phyloP scores from a whole-genome alignment of 2,113 vertebrate species.

The Rhinoptilus africanus region DNA sequence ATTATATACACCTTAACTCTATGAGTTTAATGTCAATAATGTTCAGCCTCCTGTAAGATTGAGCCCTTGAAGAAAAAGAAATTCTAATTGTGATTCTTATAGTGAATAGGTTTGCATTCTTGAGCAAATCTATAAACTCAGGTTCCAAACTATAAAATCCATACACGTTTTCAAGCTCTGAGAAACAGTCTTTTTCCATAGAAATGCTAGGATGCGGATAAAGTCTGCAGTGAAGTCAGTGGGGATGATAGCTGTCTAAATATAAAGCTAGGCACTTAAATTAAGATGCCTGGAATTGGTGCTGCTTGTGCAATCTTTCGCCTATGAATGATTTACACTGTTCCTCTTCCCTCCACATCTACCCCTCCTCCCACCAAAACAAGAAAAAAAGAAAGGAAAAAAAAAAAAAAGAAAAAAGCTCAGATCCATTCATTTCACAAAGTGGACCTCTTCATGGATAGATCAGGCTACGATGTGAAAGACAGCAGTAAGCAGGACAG shows the following conservation, averaged over 20 bases:
- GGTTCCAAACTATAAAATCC: slow-evolving; percentile 6
- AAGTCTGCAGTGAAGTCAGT: neutral
- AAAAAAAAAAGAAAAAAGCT: neutral
- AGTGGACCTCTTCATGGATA: neutral
- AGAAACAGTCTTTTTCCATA: neutral
- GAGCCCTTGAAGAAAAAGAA: slow-evolving; percentile 15
- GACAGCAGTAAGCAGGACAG: neutral
- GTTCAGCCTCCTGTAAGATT: slow-evolving; percentile 26
- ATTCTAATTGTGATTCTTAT: neutral
- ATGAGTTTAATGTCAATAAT: slow-evolving; percentile 12
- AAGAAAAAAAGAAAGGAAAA: too few species aligned
- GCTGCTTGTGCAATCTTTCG: neutral
- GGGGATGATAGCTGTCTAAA: neutral
- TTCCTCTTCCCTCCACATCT: neutral
- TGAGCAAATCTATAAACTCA: neutral
- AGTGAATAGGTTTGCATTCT: neutral
- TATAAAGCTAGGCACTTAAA: neutral
- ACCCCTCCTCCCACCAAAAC: too few species aligned
- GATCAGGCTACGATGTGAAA: neutral
- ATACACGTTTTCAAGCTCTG: neutral
- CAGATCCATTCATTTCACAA: neutral
- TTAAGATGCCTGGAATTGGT: neutral
- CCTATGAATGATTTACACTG: neutral
- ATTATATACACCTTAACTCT: neutral
- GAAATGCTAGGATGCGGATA: neutral